Evolutionary conservation across 2,113 vertebrate genomes (phyloP), one percentile per base, ranked within the genome.

Genomic region (Rhizomys pruinosus): DNA sequence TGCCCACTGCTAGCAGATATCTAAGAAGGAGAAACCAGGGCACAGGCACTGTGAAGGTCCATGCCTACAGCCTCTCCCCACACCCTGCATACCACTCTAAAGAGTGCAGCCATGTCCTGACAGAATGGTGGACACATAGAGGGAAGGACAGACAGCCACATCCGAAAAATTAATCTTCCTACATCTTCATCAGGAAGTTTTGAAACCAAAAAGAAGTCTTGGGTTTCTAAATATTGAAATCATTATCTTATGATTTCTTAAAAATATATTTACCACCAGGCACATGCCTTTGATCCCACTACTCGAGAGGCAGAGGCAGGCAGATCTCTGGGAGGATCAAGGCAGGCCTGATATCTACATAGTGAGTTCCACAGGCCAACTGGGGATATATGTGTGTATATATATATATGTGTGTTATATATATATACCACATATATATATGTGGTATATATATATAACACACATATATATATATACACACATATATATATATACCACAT

Each of bases 121-220:
- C 25, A 80, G 90, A 87, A 84, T 2, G 55, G 27, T 1, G 25
- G 52, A 39, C 47, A 29, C 1, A n/a, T 44, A 27, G 57, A 77
- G 55, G 37, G 25, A 68, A 59, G 17, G 29, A 42, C 69, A 55
- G 64, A 81, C 11, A 47, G 34, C n/a, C 11, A 16, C 32, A 32
- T 32, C 39, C 37, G 23, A n/a, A 19, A 42, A 47, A 20, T 10
- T 57, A 9, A 44, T 5, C 3, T 9, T 11, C 12, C 68, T 37
- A 68, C 52, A 91, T 34, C 23, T 87, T 55, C 81, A 63, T 52
- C 44, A 81, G 55, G 2, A 68, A n/a, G n/a, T n/a, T 47, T 79
- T 29, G 68, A 90, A 74, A 52, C 23, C 90, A 20, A 16, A 52
- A 73, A 90, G 80, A 72, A 32, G 63, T 91, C 73, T 84, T 20